A percentile compares a stretch with the other conserved stretches of the same genome.
Conservation (phyloP, 2,888 invertebrate species). For the Sabatieria punctata region DNA sequence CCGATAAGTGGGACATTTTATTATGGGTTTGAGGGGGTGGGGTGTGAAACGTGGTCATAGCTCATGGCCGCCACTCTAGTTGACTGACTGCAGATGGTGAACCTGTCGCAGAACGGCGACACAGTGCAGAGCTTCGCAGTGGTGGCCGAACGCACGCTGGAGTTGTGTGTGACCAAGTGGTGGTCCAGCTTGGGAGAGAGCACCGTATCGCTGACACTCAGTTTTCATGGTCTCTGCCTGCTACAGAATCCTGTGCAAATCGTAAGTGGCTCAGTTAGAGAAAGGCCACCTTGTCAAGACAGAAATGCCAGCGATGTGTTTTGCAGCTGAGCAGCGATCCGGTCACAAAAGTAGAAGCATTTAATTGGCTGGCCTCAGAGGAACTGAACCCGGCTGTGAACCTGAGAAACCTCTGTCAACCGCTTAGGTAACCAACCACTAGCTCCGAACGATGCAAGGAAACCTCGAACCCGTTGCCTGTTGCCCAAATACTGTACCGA, state of each 20-base stretch:
- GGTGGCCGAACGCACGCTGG: conserved; percentile 58
- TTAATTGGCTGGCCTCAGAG: conserved; percentile 50
- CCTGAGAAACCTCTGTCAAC: conserved; percentile 54
- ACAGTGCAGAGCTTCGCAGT: conserved; percentile 16
- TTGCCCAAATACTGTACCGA: no score
- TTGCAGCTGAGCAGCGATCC: conserved; percentile 41
- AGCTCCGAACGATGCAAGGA: no score
- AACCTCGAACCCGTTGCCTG: no score
- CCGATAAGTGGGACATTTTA: no score
- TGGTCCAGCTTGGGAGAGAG: conserved; percentile 78
- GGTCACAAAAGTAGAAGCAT: conserved; percentile 43
- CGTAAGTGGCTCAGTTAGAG: conserved; percentile 40
- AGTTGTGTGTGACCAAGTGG: conserved; percentile 78
- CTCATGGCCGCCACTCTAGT: neutral
- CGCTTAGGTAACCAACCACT: conserved; percentile 13
- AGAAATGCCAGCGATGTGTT: no score
- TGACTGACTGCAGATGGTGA: conserved; percentile 4
- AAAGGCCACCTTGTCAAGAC: no score
- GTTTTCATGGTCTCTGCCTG: conserved; percentile 64
- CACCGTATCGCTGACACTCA: conserved; percentile 45
- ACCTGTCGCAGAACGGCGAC: conserved; percentile 10
- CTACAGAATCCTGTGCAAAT: conserved; percentile 44
- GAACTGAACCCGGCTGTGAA: conserved; percentile 57
- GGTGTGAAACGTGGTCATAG: no score
- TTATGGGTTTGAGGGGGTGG: no score